A percentile compares a stretch with the other conserved stretches of the same genome.
Evolutionary conservation across 2,113 vertebrate genomes (phyloP).

Genomic region (Elephas maximus): DNA sequence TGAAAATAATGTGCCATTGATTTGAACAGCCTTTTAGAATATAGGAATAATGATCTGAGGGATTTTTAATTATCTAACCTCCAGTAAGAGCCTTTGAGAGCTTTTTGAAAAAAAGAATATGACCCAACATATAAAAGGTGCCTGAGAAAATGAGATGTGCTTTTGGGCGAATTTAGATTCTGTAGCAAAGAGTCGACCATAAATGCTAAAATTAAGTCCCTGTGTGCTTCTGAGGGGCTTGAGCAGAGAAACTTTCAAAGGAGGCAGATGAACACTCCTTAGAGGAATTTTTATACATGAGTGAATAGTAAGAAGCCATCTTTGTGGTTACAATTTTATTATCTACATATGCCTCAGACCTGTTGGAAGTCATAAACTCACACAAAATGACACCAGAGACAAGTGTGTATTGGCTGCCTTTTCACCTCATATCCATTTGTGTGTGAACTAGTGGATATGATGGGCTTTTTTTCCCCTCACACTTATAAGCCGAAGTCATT

Average conservation of each 20-base stretch:
- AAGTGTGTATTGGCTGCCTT: slow-evolving; percentile 37
- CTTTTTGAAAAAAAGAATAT: not conserved
- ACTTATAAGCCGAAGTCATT: slow-evolving; percentile 66
- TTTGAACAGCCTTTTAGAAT: slow-evolving; percentile 67
- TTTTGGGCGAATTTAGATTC: slow-evolving; percentile 50
- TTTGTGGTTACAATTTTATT: slow-evolving; percentile 58
- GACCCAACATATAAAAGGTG: not conserved
- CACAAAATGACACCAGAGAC: slow-evolving; percentile 38
- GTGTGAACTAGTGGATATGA: slow-evolving; percentile 54
- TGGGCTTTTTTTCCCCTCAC: not conserved
- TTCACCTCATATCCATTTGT: slow-evolving; percentile 69
- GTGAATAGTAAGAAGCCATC: slow-evolving; percentile 60
- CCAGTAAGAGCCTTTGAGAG: slow-evolving; percentile 36
- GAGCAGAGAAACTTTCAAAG: slow-evolving; percentile 55
- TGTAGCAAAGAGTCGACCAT: not conserved
- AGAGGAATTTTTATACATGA: slow-evolving; percentile 47
- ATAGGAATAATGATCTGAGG: slow-evolving; percentile 64
- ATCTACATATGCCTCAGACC: slow-evolving; percentile 46
- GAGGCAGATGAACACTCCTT: slow-evolving; percentile 43
- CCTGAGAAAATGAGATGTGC: not conserved
- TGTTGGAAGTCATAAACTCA: slow-evolving; percentile 66
- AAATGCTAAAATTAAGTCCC: slow-evolving; percentile 1
- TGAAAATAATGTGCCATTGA: slow-evolving; percentile 70
- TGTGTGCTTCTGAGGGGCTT: not conserved
- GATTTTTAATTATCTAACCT: slow-evolving; percentile 69